Conservation (phyloP, 2,113 vertebrate species). For the Gallinago undulata region DNA sequence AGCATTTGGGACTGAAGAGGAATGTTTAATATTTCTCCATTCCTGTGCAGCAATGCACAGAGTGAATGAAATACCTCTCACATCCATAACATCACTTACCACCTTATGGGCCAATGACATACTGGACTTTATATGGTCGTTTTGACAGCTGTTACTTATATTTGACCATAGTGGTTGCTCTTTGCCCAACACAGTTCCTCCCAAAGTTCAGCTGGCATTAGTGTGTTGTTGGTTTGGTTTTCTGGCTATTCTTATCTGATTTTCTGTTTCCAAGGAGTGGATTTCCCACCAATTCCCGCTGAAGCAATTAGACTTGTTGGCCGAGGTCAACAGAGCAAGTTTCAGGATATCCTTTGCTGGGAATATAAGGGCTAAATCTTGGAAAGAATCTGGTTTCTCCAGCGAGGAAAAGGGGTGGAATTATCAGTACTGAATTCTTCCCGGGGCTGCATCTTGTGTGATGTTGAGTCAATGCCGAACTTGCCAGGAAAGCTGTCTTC, state of each 20-base stretch:
- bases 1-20: background rate
- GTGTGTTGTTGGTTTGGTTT: background rate
- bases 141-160: background rate
- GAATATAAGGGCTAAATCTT: background rate
- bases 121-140: too few relatives aligned
- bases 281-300: constrained; percentile 53
- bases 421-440: background rate
- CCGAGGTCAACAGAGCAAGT: background rate
- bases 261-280: background rate
- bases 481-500: background rate
- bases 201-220: background rate
- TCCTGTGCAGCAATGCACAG: background rate
- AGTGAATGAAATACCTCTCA: background rate
- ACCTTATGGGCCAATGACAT: too few relatives aligned
- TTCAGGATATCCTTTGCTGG: constrained; percentile 67
- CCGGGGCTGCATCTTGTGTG: background rate
- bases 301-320: constrained; percentile 30
- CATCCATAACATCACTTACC: fast-evolving
- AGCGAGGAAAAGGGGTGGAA: background rate
- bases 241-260: background rate
- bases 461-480: background rate
- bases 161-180: background rate
- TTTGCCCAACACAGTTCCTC: background rate
- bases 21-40: background rate
- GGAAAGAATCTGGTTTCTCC: background rate